Conservation (phyloP, 2,888 invertebrate species). For the Thera obeliscata region DNA sequence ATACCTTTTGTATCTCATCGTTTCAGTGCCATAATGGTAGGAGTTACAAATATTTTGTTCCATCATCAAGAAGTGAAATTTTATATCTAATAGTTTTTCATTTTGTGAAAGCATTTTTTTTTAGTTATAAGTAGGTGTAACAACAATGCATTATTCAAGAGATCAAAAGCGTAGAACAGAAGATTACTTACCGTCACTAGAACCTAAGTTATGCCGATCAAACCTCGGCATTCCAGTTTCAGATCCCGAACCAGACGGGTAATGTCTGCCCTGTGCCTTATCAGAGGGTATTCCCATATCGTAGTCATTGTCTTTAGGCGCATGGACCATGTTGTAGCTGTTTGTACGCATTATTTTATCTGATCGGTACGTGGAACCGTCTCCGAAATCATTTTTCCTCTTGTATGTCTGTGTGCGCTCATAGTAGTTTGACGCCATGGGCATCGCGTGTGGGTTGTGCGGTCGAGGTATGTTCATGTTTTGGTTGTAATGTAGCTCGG, state of each 20-base stretch:
- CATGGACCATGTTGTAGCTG: conserved; percentile 67
- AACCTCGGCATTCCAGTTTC: conserved; percentile 65
- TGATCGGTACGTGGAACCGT: conserved; percentile 67
- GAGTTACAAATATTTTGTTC: conserved; percentile 11
- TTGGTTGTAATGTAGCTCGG: conserved; percentile 72
- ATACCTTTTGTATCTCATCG: not conserved
- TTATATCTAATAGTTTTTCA: not conserved
- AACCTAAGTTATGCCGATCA: conserved; percentile 72
- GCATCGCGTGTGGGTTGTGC: conserved; percentile 63
- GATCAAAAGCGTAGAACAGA: conserved; percentile 43
- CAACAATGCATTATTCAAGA: conserved; percentile 20
- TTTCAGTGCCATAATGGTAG: conserved; percentile 31
- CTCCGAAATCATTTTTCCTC: conserved; percentile 74
- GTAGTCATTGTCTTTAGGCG: conserved; percentile 52
- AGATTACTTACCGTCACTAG: conserved; percentile 73
- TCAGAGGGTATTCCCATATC: conserved; percentile 63
- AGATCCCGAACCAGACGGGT: conserved; percentile 63
- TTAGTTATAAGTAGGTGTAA: conserved; percentile 1
- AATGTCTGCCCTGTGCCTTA: conserved; percentile 64
- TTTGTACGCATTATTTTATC: conserved; percentile 76
- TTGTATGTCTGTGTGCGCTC: conserved; percentile 70
- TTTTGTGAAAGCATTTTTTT: not conserved
- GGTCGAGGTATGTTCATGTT: conserved; percentile 56
- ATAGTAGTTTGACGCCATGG: conserved; percentile 70
- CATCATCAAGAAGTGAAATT: not conserved